These are phyloP conservation scores for Proteles cristata DNA, from an alignment of 2,113 vertebrate species.

Conservation along the genomic window DNA sequence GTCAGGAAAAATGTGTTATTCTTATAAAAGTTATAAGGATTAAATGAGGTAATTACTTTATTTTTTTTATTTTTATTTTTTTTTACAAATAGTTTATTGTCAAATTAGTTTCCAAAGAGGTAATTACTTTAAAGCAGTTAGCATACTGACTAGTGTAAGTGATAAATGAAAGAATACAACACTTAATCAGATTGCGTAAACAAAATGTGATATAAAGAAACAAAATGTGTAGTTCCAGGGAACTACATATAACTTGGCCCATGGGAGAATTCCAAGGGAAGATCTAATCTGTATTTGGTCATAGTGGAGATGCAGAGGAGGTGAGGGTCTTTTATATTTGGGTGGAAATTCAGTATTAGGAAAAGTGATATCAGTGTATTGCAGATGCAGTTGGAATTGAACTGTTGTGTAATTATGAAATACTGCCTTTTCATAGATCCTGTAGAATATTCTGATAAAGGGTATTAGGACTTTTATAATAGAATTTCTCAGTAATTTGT, in stretches of 20 bases:
- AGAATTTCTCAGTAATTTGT: constrained; percentile 6
- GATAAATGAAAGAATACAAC: neutral
- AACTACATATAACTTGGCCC: neutral
- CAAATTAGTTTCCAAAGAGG: no score
- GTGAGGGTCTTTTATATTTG: neutral
- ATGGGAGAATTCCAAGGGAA: neutral
- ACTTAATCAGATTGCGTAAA: neutral
- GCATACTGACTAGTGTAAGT: neutral
- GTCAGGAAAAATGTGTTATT: neutral
- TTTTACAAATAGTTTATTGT: no score
- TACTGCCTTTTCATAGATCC: neutral
- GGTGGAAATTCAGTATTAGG: neutral
- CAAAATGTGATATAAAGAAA: neutral
- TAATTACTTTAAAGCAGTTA: neutral
- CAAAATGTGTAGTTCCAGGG: no score
- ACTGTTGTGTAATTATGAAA: constrained; percentile 21
- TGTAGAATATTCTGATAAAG: neutral
- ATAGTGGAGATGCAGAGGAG: neutral
- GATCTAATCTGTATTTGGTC: neutral
- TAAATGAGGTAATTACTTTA: neutral
- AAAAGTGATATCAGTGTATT: neutral
- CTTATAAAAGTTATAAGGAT: neutral
- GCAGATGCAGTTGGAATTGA: neutral
- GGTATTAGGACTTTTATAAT: constrained; percentile 26
- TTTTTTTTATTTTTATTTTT: no score